Evolutionary conservation across 1,140 invertebrate species (phyloP), one percentile per base, ranked within the genome.

Genomic region (Tigriopus japonicus): DNA sequence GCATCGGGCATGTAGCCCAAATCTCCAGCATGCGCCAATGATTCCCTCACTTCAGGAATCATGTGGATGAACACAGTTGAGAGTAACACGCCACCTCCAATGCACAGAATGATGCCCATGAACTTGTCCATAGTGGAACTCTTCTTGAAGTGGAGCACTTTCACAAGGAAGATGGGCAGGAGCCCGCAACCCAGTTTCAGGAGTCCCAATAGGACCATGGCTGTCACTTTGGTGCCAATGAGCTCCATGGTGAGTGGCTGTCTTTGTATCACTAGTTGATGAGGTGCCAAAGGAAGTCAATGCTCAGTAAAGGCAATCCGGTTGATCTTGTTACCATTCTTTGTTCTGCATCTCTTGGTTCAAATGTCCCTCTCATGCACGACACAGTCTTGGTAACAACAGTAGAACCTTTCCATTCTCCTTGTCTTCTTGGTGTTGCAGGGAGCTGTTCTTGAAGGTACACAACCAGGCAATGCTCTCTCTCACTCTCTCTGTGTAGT

Each of bases 61-160:
- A 96, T 72, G 70, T 96, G 90, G 52, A 91, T 73, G 65, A 94
- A 88, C 0, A 86, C 89, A 1, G 90, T 94, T 45, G 83, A 82
- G 60, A 96, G 75, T 13, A 96, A 76, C 1, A 94, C 87, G 0
- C 92, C 91, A 1, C 87, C 91, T 1, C 89, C 89, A 65, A 93
- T 87, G 63, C 86, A 86, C 24, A 91, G 73, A 10, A 91, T 69
- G n/a, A 81, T 67, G 64, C 69, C 73, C n/a, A 75, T 23, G 35
- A 56, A 53, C 62, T 54, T 28, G 19, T 58, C 52, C n/a, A 58
- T 53, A 14, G 40, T 63, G 12, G 55, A 53, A 21, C 64, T 23
- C 35, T 43, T 64, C 59, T 64, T 62, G 21, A 64, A 49, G 3
- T 56, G 28, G 13, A 56, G 2, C 14, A n/a, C 56, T 14, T 28